These are phyloP conservation scores for Epinephelus moara DNA, from an alignment of 2,113 vertebrate species.

Conservation along the genomic window DNA sequence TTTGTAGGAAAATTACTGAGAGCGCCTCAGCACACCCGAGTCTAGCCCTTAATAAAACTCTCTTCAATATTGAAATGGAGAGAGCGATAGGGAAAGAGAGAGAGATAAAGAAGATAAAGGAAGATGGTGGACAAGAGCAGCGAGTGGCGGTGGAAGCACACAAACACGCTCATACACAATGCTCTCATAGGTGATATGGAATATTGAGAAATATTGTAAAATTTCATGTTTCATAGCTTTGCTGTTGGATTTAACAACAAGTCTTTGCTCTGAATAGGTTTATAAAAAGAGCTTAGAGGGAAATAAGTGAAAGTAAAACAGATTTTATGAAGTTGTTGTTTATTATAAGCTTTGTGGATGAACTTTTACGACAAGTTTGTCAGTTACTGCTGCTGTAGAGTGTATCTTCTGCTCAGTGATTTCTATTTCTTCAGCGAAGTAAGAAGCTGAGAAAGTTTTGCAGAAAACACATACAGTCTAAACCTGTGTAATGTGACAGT, in stretches of 20 bases:
- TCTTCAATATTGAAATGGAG: conserved; percentile 93
- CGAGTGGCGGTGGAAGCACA: conserved; percentile 15
- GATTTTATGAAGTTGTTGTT: conserved; percentile 17
- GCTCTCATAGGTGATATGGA: conserved; percentile 14
- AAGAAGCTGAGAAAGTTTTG: not conserved
- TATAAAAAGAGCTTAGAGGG: not conserved
- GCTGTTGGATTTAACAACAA: not conserved
- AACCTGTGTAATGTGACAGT: not conserved
- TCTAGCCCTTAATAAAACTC: conserved; percentile 99
- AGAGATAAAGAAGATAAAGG: conserved; percentile 70
- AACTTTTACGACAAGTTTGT: conserved; percentile 1
- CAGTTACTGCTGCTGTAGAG: not conserved
- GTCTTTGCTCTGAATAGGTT: conserved; percentile 4
- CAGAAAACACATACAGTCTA: not conserved
- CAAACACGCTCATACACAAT: conserved; percentile 34
- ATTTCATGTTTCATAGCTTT: conserved; percentile 13
- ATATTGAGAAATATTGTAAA: conserved; percentile 19
- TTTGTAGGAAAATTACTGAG: conserved; percentile 99
- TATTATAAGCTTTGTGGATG: conserved; percentile 10
- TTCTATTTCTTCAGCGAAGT: not conserved
- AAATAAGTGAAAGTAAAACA: conserved; percentile 14
- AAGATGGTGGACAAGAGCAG: conserved; percentile 48
- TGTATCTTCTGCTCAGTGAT: not conserved
- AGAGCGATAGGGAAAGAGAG: conserved; percentile 46
- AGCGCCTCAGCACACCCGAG: conserved; percentile 96